Base-by-base conservation (phyloP, 2,888 invertebrate genomes). In the Beris morrisii region DNA sequence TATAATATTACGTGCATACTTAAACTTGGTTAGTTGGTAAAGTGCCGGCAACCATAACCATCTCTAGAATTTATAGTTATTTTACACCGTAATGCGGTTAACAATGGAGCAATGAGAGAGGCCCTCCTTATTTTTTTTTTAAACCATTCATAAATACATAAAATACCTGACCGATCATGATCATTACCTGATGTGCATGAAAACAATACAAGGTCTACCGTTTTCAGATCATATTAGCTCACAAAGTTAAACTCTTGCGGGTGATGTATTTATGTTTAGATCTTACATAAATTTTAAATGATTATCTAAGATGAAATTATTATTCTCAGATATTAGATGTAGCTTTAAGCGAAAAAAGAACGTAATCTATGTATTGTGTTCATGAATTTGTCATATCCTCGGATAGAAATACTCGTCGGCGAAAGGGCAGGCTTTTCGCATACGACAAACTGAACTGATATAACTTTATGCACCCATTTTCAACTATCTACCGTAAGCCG, bases 51-150 rank as follows among this genome's bases (percentile, higher is more conserved):
- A 13, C 38, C 38, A 50, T 38, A 61, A 9, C 43, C 61, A 22
- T 50, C 30, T 43, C 30, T 43, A 61, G 61, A 52, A 61, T 50
- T 50, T 31, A 50, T 61, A 11, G 61, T 38, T 61, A 50, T 48
- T 61, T 52, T 38, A 61, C 11, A 22, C 38, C 50, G 38, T 50
- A 30, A 38, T 61, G 52, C 52, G 52, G 50, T 61, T 46, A 45
- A 61, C 61, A 50, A 61, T 61, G 38, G 13, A 38, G 38, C 38
- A 46, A 6, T 46, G 46, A 5, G 44, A 9, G 11, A 46, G n/a
- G n/a, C 46, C 13, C 46, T n/a, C 46, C 15, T 46, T 15, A 44
- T 3, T 12, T 11, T 44, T 9, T 44, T 52, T 22, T 11, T 22
- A 13, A 52, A 13, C 31, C 31, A 30, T n/a, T 46, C 46, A 46